Evolutionary conservation across 1,140 invertebrate species (phyloP).

Genomic region (Aleiodes sp.): DNA sequence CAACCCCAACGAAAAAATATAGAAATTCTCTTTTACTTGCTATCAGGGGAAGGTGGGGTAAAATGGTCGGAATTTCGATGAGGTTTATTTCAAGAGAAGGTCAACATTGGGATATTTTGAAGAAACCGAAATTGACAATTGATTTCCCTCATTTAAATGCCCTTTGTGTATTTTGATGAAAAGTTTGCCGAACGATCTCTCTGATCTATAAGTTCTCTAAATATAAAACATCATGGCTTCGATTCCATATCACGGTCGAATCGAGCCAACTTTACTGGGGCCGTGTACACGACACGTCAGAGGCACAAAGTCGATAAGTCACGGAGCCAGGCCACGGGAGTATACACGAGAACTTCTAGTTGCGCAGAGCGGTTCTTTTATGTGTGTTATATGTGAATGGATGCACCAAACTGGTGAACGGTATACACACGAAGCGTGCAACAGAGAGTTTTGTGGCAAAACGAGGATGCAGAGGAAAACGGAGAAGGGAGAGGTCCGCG

Average conservation of each 20-base stretch:
- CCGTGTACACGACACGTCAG: conserved; percentile 48
- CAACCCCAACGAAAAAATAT: too few species aligned
- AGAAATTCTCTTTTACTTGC: too few species aligned
- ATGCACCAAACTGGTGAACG: conserved; percentile 23
- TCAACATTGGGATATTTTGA: too few species aligned
- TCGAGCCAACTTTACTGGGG: conserved; percentile 42
- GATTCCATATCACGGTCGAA: conserved; percentile 40
- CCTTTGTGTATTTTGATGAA: neutral
- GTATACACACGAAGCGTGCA: conserved; percentile 19
- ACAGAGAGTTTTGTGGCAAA: conserved; percentile 26
- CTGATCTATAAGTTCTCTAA: neutral
- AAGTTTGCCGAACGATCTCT: neutral
- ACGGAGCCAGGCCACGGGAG: conserved; percentile 46
- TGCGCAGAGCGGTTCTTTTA: neutral
- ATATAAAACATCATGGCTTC: conserved; percentile 12
- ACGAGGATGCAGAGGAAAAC: conserved; percentile 6
- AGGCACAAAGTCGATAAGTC: conserved; percentile 55
- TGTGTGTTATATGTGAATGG: conserved; percentile 25
- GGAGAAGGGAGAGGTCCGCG: conserved; percentile 33
- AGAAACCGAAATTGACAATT: too few species aligned
- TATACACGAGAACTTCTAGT: conserved; percentile 23
- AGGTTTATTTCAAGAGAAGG: too few species aligned
- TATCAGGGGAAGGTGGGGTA: too few species aligned
- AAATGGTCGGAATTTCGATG: too few species aligned
- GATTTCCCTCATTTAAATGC: neutral